phyloP scores from a whole-genome alignment of 2,888 invertebrate species.

The Melanotus villosus region DNA sequence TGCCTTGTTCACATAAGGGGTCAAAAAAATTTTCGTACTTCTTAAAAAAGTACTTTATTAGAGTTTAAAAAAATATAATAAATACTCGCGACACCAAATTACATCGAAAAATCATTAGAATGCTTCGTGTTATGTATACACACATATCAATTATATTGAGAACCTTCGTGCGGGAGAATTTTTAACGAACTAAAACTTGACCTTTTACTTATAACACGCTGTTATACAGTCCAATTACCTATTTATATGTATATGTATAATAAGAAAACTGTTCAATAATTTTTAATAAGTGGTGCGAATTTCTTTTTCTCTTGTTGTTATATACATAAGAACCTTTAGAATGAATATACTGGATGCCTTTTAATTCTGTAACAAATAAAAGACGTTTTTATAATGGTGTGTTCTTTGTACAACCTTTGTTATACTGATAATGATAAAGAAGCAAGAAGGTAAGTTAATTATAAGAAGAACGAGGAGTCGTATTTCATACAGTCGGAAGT shows the following conservation, averaged over 20 bases:
- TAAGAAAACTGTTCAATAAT: slow-evolving; percentile 2
- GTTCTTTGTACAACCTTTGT: background rate
- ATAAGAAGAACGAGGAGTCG: no score
- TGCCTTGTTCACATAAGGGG: slow-evolving; percentile 20
- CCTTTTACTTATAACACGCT: slow-evolving; percentile 16
- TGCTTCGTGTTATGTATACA: slow-evolving; percentile 22
- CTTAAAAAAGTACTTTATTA: background rate
- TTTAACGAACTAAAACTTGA: slow-evolving; percentile 14
- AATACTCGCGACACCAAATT: slow-evolving; percentile 18
- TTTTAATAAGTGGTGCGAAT: slow-evolving; percentile 1
- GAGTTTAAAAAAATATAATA: slow-evolving; percentile 3
- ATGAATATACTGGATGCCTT: slow-evolving; percentile 32
- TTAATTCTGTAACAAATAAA: slow-evolving; percentile 35
- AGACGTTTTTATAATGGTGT: slow-evolving; percentile 14
- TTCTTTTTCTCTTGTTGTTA: slow-evolving; percentile 6
- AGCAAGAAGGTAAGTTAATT: slow-evolving; percentile 33
- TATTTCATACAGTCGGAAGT: no score
- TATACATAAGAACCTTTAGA: slow-evolving; percentile 27
- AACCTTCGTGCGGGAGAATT: slow-evolving; percentile 15
- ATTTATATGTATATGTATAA: no score
- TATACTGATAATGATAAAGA: no score
- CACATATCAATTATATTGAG: slow-evolving; percentile 22
- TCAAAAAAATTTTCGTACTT: slow-evolving; percentile 10
- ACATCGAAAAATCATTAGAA: slow-evolving; percentile 11
- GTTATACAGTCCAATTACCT: slow-evolving; percentile 22